A percentile compares a stretch with the other conserved stretches of the same genome.
Evolutionary conservation across 2,888 invertebrate genomes (phyloP).

Genomic region (Troglohyphantes excavatus): DNA sequence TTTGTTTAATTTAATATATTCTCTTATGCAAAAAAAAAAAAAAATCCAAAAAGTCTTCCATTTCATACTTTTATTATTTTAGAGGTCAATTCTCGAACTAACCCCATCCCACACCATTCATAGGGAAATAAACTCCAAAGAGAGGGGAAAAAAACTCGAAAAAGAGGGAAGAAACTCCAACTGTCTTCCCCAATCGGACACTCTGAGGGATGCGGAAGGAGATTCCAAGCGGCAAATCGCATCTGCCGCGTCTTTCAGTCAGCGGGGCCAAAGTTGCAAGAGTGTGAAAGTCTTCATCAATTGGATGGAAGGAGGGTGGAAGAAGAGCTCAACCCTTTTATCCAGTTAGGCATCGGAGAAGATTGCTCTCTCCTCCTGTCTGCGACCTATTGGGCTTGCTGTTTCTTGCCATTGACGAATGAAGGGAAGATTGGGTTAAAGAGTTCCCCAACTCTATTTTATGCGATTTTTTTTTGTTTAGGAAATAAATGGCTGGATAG

Average conservation of each 20-base stretch:
- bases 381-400: slow-evolving; percentile 33
- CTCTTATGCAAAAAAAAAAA: no score
- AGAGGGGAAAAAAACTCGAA: no score
- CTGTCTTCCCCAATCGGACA: slow-evolving; percentile 26
- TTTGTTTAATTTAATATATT: no score
- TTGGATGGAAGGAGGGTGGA: slow-evolving; percentile 13
- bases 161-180: no score
- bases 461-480: no score
- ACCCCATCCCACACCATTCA: no score
- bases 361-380: slow-evolving; percentile 43
- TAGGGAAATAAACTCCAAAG: no score
- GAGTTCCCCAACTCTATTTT: no score
- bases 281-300: slow-evolving; percentile 63
- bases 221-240: slow-evolving; percentile 20
- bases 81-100: no score
- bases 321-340: slow-evolving; percentile 47
- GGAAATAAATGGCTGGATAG: no score
- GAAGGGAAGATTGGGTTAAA: background rate
- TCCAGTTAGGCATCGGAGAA: slow-evolving; percentile 24
- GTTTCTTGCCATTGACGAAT: slow-evolving; percentile 24
- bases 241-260: slow-evolving; percentile 7
- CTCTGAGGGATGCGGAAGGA: background rate
- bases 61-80: no score
- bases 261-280: background rate
- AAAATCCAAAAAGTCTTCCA: no score